Conservation (phyloP, 2,888 invertebrate species). For the Euplagia quadripunctaria region DNA sequence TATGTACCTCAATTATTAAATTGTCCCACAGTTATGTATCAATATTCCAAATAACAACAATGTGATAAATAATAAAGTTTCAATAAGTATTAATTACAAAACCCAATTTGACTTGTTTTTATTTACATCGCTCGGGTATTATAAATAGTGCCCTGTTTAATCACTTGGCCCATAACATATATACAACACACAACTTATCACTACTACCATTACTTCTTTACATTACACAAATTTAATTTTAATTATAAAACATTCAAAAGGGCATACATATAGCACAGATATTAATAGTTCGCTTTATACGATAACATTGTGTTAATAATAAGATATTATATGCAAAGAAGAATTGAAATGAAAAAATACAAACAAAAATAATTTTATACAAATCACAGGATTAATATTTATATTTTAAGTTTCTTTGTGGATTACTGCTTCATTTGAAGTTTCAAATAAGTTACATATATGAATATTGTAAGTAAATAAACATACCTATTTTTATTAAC, state of each 20-base stretch:
- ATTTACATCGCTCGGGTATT: not conserved
- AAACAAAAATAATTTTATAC: conserved; percentile 7
- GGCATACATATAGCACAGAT: conserved; percentile 4
- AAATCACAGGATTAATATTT: conserved; percentile 27
- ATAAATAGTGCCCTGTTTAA: too few relatives aligned
- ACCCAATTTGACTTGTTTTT: not conserved
- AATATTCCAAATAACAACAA: too few relatives aligned
- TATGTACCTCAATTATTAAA: too few relatives aligned
- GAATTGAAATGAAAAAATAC: conserved; percentile 3
- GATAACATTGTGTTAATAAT: conserved; percentile 3
- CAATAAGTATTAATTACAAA: too few relatives aligned
- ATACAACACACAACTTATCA: not conserved
- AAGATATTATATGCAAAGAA: conserved; percentile 4
- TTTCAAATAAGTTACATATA: conserved; percentile 56
- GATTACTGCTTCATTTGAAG: conserved; percentile 53
- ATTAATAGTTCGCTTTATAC: not conserved
- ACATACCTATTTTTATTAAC: conserved; percentile 57
- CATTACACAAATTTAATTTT: not conserved
- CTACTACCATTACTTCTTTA: not conserved
- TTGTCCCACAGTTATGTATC: too few relatives aligned
- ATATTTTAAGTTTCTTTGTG: conserved; percentile 41
- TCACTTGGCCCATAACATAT: too few relatives aligned
- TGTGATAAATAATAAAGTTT: too few relatives aligned
- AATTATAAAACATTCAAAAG: conserved; percentile 1
- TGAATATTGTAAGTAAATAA: conserved; percentile 64